Evolutionary conservation across 2,888 invertebrate species (phyloP).

Genomic region (Neoascia interrupta): DNA sequence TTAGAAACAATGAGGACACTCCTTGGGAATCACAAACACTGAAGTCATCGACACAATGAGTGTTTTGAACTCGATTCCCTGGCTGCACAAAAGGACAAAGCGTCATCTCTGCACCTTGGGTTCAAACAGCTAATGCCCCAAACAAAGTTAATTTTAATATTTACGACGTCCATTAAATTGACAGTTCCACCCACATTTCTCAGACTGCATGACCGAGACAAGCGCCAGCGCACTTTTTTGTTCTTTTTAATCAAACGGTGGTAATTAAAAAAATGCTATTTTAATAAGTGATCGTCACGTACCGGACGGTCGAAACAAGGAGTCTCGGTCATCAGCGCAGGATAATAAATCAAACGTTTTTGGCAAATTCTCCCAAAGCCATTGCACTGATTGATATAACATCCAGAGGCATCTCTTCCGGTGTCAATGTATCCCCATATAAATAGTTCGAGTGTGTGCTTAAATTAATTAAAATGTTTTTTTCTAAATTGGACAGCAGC

Average conservation of each 20-base stretch:
- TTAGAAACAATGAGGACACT: no score
- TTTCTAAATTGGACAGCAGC: constrained; percentile 31
- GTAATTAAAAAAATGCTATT: constrained; percentile 21
- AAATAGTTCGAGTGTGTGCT: background rate
- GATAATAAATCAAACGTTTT: constrained; percentile 18
- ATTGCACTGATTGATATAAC: constrained; percentile 32
- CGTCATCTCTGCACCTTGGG: background rate
- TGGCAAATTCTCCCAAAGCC: constrained; percentile 4
- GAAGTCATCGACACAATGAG: constrained; percentile 20
- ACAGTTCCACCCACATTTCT: constrained; percentile 13
- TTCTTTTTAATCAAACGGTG: constrained; percentile 13
- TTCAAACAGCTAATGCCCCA: constrained; percentile 27
- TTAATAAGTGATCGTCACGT: background rate
- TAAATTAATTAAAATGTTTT: constrained; percentile 45
- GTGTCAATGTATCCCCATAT: constrained; percentile 31
- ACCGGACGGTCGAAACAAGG: background rate
- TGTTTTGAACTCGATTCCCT: constrained; percentile 24
- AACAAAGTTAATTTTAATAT: constrained; percentile 46
- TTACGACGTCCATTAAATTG: constrained; percentile 34
- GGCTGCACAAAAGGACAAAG: constrained; percentile 41
- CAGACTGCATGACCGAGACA: background rate
- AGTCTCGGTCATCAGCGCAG: no score
- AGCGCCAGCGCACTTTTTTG: constrained; percentile 8
- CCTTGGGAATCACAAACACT: no score
- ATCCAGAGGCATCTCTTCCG: constrained; percentile 5